phyloP scores from a whole-genome alignment of 2,797 vertebrate species.

The Helostoma temminkii region DNA sequence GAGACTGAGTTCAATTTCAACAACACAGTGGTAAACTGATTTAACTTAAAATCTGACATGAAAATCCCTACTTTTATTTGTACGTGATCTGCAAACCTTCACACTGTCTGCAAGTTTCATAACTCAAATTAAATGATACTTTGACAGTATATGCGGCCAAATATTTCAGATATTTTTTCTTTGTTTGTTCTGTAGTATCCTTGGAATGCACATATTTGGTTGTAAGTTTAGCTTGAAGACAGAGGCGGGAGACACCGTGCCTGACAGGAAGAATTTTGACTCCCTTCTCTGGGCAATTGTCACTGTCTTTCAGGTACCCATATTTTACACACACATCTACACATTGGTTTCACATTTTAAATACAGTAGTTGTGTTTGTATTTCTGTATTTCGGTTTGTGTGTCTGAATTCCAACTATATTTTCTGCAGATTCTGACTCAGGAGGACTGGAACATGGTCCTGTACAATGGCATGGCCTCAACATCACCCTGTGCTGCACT shows the following conservation, averaged over 20 bases:
- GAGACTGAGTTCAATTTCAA: background rate
- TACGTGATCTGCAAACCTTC: background rate
- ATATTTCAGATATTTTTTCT: background rate
- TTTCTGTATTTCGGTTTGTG: too few relatives aligned
- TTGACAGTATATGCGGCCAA: background rate
- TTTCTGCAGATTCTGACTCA: constrained; percentile 93
- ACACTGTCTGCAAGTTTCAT: background rate
- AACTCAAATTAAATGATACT: too few relatives aligned
- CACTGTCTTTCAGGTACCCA: constrained; percentile 93
- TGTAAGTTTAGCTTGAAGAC: constrained; percentile 98
- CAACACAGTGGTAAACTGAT: background rate
- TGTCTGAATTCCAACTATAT: constrained; percentile 14
- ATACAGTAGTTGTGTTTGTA: background rate
- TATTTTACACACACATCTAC: background rate
- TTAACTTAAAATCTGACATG: constrained; percentile 7
- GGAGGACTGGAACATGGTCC: constrained; percentile 98
- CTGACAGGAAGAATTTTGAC: constrained; percentile 97
- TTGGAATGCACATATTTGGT: constrained; percentile 98
- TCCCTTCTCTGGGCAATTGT: constrained; percentile 97
- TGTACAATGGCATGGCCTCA: constrained; percentile 99
- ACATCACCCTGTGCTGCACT: constrained; percentile 96
- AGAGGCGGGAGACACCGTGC: constrained; percentile 95
- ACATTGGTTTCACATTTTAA: background rate
- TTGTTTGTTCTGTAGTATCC: constrained; percentile 84
- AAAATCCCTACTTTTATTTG: background rate